phyloP scores from a whole-genome alignment of 2,113 vertebrate species.

The Aptenodytes forsteri region DNA sequence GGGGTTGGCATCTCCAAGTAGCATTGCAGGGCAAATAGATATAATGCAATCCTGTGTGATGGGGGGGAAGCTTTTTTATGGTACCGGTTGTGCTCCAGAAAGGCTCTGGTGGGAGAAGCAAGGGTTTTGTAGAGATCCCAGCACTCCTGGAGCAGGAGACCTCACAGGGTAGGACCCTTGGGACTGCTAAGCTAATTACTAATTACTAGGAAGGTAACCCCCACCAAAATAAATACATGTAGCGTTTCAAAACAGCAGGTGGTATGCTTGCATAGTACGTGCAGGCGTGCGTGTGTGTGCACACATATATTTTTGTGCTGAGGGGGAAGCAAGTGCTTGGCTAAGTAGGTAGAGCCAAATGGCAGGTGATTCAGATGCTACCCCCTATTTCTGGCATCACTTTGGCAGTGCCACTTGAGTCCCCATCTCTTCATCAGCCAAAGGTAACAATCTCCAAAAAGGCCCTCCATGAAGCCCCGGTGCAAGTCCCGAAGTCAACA shows the following conservation, averaged over 20 bases:
- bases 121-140: background rate
- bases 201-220: background rate
- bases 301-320: constrained; percentile 56
- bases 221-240: background rate
- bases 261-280: background rate
- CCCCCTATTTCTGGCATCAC: background rate
- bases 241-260: constrained; percentile 15
- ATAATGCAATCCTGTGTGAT: background rate
- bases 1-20: background rate
- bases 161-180: background rate
- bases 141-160: background rate
- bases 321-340: constrained; percentile 2
- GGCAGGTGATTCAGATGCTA: constrained; percentile 52
- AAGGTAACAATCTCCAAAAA: background rate
- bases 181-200: background rate
- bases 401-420: background rate
- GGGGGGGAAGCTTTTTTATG: background rate
- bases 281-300: background rate
- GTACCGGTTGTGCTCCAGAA: background rate
- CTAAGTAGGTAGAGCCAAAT: constrained; percentile 58
- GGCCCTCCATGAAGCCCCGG: background rate
- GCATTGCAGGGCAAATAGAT: background rate
- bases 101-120: background rate
- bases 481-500: background rate
- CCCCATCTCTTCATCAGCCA: background rate